A percentile compares a stretch with the other conserved stretches of the same genome.
Conservation (phyloP, 2,888 invertebrate species). For the Drosophila neotestacea region DNA sequence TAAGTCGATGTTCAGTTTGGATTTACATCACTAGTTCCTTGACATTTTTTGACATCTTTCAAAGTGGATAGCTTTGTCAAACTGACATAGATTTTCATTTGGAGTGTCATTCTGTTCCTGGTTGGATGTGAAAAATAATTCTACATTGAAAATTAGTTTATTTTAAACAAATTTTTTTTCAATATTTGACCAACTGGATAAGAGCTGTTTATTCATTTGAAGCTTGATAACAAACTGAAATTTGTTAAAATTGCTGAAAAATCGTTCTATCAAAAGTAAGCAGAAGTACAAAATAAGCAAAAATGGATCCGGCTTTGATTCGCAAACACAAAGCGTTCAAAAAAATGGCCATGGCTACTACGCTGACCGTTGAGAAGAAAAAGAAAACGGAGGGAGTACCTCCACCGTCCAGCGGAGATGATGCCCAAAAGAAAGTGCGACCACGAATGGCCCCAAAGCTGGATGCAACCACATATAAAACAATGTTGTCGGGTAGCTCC, state of each 20-base stretch:
- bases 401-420: conserved; percentile 86
- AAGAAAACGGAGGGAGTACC: conserved; percentile 88
- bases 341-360: conserved; percentile 94
- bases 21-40: no score
- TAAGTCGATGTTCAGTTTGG: no score
- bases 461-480: conserved; percentile 92
- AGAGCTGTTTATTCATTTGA: neutral
- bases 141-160: no score
- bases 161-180: no score
- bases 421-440: conserved; percentile 90
- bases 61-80: no score
- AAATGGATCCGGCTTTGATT: conserved; percentile 97
- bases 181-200: no score
- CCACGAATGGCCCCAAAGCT: conserved; percentile 89
- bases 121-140: no score
- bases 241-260: conserved; percentile 8
- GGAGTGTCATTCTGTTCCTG: no score
- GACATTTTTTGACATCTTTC: no score
- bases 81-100: no score
- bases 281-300: conserved; percentile 49
- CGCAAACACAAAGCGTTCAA: conserved; percentile 97
- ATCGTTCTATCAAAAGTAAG: neutral
- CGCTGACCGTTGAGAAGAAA: conserved; percentile 94
- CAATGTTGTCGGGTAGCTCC: conserved; percentile 92
- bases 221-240: conserved; percentile 2